These are phyloP conservation scores for Drosophila rubida DNA, from an alignment of 2,888 invertebrate species.

Conservation along the genomic window DNA sequence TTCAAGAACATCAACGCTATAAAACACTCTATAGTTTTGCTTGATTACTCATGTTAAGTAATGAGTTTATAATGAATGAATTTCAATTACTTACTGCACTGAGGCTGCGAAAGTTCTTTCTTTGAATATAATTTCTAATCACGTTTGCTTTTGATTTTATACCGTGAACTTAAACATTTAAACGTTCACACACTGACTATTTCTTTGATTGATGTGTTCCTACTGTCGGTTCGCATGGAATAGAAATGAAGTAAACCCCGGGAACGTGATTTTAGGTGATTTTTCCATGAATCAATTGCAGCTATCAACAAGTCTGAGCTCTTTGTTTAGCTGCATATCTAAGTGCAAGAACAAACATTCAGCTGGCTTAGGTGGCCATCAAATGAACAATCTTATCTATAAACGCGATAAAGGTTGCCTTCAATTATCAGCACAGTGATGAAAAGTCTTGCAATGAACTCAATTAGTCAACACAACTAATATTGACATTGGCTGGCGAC, in stretches of 20 bases:
- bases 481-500: constrained; percentile 46
- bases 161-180: no score
- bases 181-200: no score
- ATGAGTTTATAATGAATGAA: background rate
- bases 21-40: background rate
- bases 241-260: background rate
- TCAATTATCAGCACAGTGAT: no score
- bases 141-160: no score
- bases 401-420: no score
- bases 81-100: background rate
- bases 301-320: background rate
- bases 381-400: constrained; percentile 30
- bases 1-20: background rate
- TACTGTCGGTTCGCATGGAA: no score
- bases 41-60: background rate
- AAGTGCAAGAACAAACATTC: background rate
- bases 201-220: no score
- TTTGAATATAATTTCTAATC: no score
- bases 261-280: background rate
- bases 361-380: background rate
- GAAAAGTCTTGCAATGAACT: constrained; percentile 57
- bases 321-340: background rate
- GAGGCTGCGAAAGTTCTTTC: no score
- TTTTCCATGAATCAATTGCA: background rate
- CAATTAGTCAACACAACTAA: constrained; percentile 59